Base-by-base conservation (phyloP, 2,888 invertebrate genomes). In the Orthosia incerta region DNA sequence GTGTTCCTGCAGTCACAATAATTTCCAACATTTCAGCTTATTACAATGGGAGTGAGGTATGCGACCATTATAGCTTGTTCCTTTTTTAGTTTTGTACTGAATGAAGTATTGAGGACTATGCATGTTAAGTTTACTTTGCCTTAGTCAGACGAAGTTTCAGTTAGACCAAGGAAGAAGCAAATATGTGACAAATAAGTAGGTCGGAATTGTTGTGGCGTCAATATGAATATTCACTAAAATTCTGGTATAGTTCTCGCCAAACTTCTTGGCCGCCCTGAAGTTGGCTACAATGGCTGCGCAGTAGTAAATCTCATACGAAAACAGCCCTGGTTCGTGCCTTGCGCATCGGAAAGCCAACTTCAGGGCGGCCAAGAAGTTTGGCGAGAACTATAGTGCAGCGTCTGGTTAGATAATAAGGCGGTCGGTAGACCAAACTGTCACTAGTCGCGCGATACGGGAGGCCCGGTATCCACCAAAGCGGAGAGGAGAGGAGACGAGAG, bases 141-240 rank as follows among this genome's bases (percentile, higher is more conserved):
- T 53, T 13, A 20, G 20, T 53, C 53, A 20, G 39, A 9, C 39
- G 39, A 39, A 39, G 39, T 55, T 57, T 16, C 56, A n/a, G 46
- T 26, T 18, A 20, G 16, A 46, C 26, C 4, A 31, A 5, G 15
- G 20, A 50, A 16, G 5, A 23, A 20, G 16, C 15, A 12, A 26
- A 15, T n/a, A 18, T 23, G 18, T 56, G 18, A 13, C 20, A 23
- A 56, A 20, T 59, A 9, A 7, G 1, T 23, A 55, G 20, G 18
- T 48, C 4, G 71, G 1, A 9, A 18, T 60, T 20, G 50, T 50
- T 50, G 26, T 59, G 70, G 20, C 20, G 9, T 11, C 26, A 59
- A 39, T 39, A 39, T 55, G 13, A 78, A 67, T 74, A 46, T 63
- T 73, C 11, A 46, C n/a, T 59, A 46, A 73, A 63, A 18, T 46